Percentiles rank a stretch among this genome's conserved stretches.
Conservation (phyloP, 30 jellyfish, hydroid and myxozoan genomes). For the Euphysa ruthae region DNA sequence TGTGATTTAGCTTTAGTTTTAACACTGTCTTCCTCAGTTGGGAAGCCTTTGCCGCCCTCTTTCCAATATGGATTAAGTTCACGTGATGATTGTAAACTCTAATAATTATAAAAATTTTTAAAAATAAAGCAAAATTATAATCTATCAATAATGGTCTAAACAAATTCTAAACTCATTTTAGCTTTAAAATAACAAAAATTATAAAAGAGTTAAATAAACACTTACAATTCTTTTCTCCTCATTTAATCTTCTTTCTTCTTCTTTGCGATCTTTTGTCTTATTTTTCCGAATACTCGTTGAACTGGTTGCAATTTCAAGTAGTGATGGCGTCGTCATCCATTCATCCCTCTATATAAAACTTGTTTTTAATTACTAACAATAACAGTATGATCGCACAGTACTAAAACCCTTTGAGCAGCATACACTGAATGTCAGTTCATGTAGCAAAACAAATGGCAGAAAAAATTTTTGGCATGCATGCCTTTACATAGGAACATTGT, state of each 20-base stretch:
- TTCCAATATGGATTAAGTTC: constrained; percentile 91
- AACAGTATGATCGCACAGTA: no score
- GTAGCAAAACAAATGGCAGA: no score
- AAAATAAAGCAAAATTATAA: background rate
- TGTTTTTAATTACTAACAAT: no score
- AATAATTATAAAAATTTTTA: background rate
- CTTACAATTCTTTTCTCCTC: constrained; percentile 24
- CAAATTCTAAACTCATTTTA: background rate
- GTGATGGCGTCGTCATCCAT: constrained; percentile 73
- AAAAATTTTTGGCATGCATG: no score
- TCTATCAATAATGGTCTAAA: background rate
- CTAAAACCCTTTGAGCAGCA: no score
- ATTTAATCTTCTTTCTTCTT: constrained; percentile 37
- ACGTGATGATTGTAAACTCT: constrained; percentile 10
- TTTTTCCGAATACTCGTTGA: constrained; percentile 42
- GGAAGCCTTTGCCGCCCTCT: constrained; percentile 90
- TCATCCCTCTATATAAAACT: constrained; percentile 44
- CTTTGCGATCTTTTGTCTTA: constrained; percentile 7
- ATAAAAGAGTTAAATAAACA: background rate
- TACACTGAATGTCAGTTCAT: no score
- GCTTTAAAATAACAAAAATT: background rate
- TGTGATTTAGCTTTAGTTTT: no score
- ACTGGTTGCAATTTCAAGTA: constrained; percentile 45
- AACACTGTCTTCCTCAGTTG: constrained; percentile 19
- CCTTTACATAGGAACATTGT: no score